Percentiles rank a stretch among this genome's conserved stretches.
phyloP scores from a whole-genome alignment of 2,888 invertebrate genomes.

The Lomographa bimaculata region DNA sequence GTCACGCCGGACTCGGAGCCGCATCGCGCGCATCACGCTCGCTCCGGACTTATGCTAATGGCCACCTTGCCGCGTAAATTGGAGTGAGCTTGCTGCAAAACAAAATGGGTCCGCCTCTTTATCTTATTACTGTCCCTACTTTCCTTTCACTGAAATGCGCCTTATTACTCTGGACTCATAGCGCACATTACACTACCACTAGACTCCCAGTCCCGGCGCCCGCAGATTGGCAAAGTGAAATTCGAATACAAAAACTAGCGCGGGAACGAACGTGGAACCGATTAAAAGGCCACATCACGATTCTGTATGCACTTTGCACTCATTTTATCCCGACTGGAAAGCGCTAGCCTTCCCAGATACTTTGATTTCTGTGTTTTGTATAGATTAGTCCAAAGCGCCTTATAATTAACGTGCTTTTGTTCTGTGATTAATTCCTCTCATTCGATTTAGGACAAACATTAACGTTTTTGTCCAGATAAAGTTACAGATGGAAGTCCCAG shows the following conservation, averaged over 20 bases:
- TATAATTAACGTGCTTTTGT: conserved; percentile 69
- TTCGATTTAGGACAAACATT: conserved; percentile 33
- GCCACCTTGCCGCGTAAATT: conserved; percentile 78
- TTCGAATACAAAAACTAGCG: conserved; percentile 80
- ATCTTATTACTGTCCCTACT: conserved; percentile 67
- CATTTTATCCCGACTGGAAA: conserved; percentile 68
- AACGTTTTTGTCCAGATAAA: conserved; percentile 33
- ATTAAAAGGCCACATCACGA: conserved; percentile 83
- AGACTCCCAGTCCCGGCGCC: conserved; percentile 48
- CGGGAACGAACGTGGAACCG: conserved; percentile 81
- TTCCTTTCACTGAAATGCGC: conserved; percentile 48
- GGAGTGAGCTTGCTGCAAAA: conserved; percentile 75
- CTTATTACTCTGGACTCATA: conserved; percentile 51
- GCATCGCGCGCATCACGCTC: conserved; percentile 76
- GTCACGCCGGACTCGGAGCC: conserved; percentile 67
- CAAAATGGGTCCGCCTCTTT: conserved; percentile 78
- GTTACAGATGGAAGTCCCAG: conserved; percentile 26
- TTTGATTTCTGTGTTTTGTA: conserved; percentile 67
- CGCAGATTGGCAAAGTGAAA: conserved; percentile 76
- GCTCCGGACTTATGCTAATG: conserved; percentile 80
- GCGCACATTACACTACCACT: conserved; percentile 50
- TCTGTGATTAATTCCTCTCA: conserved; percentile 48
- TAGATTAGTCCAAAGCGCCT: conserved; percentile 68
- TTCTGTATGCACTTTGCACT: conserved; percentile 83
- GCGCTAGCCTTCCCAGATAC: conserved; percentile 61